Evolutionary conservation across 2,888 invertebrate species (phyloP).

Genomic region (Lycia hirtaria): DNA sequence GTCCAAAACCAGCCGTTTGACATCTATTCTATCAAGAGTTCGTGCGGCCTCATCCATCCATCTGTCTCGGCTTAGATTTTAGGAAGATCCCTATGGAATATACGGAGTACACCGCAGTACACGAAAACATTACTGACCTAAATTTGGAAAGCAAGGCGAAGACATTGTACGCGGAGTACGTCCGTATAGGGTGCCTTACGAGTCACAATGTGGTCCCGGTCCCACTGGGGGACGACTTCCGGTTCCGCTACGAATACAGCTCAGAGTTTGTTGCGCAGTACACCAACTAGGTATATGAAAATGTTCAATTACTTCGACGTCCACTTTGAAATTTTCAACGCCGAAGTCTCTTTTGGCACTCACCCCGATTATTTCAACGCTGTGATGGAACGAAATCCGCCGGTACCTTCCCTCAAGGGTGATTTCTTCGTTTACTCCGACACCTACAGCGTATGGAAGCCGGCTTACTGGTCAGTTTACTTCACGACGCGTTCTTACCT

Average conservation of each 20-base stretch:
- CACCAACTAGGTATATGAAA: constrained; percentile 94
- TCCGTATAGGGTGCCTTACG: constrained; percentile 94
- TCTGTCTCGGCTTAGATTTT: constrained; percentile 94
- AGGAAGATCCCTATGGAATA: constrained; percentile 95
- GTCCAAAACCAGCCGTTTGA: constrained; percentile 98
- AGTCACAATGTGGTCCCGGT: constrained; percentile 97
- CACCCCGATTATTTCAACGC: constrained; percentile 95
- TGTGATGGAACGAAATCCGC: constrained; percentile 87
- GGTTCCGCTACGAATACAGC: constrained; percentile 94
- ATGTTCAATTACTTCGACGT: constrained; percentile 95
- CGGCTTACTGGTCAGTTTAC: constrained; percentile 99
- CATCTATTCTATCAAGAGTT: constrained; percentile 97
- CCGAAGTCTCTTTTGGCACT: constrained; percentile 95
- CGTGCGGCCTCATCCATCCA: constrained; percentile 97
- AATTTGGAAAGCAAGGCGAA: constrained; percentile 95
- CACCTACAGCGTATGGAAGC: constrained; percentile 95
- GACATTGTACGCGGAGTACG: constrained; percentile 94
- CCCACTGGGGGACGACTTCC: constrained; percentile 98
- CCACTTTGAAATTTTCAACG: constrained; percentile 89
- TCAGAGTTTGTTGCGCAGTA: constrained; percentile 98
- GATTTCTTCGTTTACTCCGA: constrained; percentile 99
- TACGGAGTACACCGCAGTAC: constrained; percentile 92
- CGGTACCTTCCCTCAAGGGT: constrained; percentile 93
- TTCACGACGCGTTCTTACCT: constrained; percentile 95
- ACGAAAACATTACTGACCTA: constrained; percentile 92